Evolutionary conservation across 2,113 vertebrate species (phyloP).

Genomic region (Tetraodon nigroviridis): DNA sequence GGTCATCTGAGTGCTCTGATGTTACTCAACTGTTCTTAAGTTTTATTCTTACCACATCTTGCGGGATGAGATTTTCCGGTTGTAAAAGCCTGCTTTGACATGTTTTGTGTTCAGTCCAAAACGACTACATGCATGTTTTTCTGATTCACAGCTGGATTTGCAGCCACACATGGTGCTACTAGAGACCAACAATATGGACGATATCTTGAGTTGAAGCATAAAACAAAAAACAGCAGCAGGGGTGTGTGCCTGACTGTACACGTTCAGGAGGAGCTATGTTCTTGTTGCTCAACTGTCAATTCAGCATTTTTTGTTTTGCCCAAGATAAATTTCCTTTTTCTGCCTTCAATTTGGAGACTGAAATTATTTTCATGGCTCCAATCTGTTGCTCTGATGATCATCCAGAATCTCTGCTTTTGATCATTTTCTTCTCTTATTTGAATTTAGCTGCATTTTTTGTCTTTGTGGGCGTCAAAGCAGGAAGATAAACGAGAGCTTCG

Average conservation of each 20-base stretch:
- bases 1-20: too few relatives aligned
- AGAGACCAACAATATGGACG: too few relatives aligned
- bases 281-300: conserved; percentile 8
- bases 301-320: conserved; percentile 32
- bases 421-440: too few relatives aligned
- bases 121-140: background rate
- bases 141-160: background rate
- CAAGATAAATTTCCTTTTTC: conserved; percentile 2
- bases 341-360: background rate
- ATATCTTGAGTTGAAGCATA: too few relatives aligned
- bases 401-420: too few relatives aligned
- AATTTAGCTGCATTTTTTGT: too few relatives aligned
- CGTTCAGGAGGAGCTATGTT: too few relatives aligned
- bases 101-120: conserved; percentile 2
- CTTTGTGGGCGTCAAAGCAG: too few relatives aligned
- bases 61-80: background rate
- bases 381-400: too few relatives aligned
- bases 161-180: too few relatives aligned
- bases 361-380: background rate
- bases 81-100: conserved; percentile 12
- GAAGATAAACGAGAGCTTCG: too few relatives aligned
- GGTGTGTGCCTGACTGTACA: background rate
- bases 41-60: conserved; percentile 1
- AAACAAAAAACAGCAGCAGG: too few relatives aligned
- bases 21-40: background rate